These are phyloP conservation scores for Tapirus terrestris DNA, from an alignment of 2,113 vertebrate genomes.

Conservation along the genomic window DNA sequence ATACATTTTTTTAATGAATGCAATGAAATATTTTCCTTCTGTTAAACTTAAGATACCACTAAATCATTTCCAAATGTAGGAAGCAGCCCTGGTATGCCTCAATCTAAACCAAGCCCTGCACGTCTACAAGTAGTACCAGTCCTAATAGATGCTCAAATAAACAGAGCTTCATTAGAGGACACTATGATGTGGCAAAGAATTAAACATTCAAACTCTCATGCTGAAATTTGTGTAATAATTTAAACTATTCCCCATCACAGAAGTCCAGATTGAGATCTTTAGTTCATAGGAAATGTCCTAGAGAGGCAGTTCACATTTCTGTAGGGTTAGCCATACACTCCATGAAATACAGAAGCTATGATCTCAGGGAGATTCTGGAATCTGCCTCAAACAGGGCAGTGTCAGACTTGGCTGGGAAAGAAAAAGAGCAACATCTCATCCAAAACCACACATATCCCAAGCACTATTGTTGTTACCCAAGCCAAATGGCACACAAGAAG, in stretches of 20 bases:
- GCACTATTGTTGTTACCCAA: background rate
- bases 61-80: background rate
- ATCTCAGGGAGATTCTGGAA: background rate
- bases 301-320: background rate
- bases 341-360: background rate
- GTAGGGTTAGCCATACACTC: background rate
- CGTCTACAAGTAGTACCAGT: background rate
- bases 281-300: background rate
- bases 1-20: background rate
- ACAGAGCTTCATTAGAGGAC: background rate
- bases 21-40: background rate
- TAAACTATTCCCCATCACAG: background rate
- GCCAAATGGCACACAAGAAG: background rate
- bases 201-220: background rate
- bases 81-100: background rate
- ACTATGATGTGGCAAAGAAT: background rate
- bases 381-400: background rate
- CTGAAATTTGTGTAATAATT: background rate
- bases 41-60: background rate
- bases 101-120: background rate
- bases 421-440: background rate
- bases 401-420: background rate
- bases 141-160: background rate
- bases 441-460: background rate
- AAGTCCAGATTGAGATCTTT: background rate